Evolutionary conservation across 2,888 invertebrate genomes (phyloP).

Genomic region (Dorcus hopei): DNA sequence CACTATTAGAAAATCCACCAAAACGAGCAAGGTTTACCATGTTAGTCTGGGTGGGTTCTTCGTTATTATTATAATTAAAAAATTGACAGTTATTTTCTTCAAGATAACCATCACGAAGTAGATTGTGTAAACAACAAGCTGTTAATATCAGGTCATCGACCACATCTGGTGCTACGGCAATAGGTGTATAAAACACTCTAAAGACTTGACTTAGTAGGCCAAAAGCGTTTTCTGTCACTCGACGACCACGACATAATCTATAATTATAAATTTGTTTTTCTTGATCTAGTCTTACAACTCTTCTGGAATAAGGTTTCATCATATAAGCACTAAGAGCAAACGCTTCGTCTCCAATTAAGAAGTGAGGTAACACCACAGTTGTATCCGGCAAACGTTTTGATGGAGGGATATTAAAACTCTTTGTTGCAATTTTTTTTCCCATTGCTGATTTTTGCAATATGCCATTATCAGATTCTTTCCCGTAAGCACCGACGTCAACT

Average conservation of each 20-base stretch:
- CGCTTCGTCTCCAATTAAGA: conserved; percentile 6
- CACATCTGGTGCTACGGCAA: conserved; percentile 3
- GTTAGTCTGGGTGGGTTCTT: neutral
- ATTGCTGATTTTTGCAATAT: conserved; percentile 6
- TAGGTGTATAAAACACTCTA: conserved; percentile 13
- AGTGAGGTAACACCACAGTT: neutral
- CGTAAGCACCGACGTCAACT: conserved; percentile 5
- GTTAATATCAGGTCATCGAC: conserved; percentile 4
- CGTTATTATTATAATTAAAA: conserved; percentile 4
- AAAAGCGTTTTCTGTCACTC: conserved; percentile 1
- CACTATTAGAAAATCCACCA: no score
- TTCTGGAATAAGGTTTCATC: conserved; percentile 6
- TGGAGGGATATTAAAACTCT: conserved; percentile 3
- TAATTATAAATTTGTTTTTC: conserved; percentile 7
- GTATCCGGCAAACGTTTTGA: conserved; percentile 2
- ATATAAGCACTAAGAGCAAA: neutral
- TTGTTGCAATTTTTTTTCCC: conserved; percentile 5
- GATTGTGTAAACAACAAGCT: conserved; percentile 5
- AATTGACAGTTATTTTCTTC: conserved; percentile 5
- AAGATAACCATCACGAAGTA: conserved; percentile 6
- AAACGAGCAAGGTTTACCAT: no score
- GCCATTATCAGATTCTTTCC: conserved; percentile 8
- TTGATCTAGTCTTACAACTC: conserved; percentile 4
- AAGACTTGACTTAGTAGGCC: conserved; percentile 9
- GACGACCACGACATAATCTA: conserved; percentile 8